Base-by-base conservation (phyloP, 1,140 invertebrate species). In the Drosophila ironensis region DNA sequence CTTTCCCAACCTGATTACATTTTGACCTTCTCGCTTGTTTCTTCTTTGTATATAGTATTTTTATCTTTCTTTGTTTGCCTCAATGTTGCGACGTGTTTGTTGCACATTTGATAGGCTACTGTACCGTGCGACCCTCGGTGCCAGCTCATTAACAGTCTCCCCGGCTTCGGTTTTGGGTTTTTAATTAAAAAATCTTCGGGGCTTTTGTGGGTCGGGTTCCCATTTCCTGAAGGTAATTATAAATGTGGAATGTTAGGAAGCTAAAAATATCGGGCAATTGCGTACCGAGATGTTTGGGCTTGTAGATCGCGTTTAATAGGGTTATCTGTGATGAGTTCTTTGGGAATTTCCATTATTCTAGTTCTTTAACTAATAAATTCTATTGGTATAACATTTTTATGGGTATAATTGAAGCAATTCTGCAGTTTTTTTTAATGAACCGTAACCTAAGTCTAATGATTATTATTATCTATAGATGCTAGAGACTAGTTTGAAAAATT, bases 101-200 rank as follows among this genome's bases (percentile, higher is more conserved):
- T 84, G 78, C 72, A 73, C 77, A 72, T 82, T 84, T 84, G 75
- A 82, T 82, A 77, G 78, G 78, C 78, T 82, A 64, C 77, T 54
- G 60, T 71, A 53, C 66, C 38, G 37, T 17, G 30, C 59, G 37
- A 68, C 41, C 57, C 70, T 57, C 28, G 48, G 8, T 46, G 45
- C 40, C 30, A 82, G 78, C 77, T 82, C 77, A 82, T 82, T 82
- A 82, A 84, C 77, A 82, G 76, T 75, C 59, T 48, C 51, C 60
- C 25, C 30, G 68, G 61, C 53, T 63, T 59, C 25, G 38, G 38
- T 24, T 69, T 42, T 38, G 9, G 24, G 60, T 57, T 68, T 82
- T 81, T 81, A 81, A 81, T 81, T 81, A 82, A 80, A 76, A 54
- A 56, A 48, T 38, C 9, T 38, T 42, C 4, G 6, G 33, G 40